phyloP scores from a whole-genome alignment of 2,888 invertebrate species.

The Apamea crenata region DNA sequence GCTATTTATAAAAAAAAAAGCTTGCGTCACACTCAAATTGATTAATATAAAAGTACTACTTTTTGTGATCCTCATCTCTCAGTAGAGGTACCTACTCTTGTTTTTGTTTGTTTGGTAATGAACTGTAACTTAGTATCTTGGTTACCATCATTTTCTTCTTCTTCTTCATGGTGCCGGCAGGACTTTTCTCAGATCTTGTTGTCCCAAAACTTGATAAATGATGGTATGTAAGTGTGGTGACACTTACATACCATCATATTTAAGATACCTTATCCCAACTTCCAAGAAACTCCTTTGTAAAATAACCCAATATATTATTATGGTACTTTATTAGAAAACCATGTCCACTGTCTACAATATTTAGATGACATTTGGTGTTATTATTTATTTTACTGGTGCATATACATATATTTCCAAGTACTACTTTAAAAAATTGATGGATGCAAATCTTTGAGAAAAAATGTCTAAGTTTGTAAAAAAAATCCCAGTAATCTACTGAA shows the following conservation, averaged over 20 bases:
- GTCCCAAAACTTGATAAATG: too few species aligned
- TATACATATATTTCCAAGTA: background rate
- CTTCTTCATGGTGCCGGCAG: background rate
- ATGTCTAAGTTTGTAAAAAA: background rate
- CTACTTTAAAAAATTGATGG: background rate
- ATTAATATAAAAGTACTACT: background rate
- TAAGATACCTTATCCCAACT: background rate
- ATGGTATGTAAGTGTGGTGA: too few species aligned
- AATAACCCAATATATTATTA: background rate
- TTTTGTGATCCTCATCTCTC: background rate
- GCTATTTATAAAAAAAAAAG: background rate
- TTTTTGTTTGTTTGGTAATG: background rate
- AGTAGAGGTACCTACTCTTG: background rate
- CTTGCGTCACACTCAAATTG: background rate
- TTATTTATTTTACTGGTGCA: background rate
- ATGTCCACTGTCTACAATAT: background rate
- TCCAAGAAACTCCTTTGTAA: background rate
- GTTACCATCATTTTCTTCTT: background rate
- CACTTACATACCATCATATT: background rate
- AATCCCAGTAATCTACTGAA: background rate
- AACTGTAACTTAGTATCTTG: background rate
- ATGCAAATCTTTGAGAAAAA: too few species aligned
- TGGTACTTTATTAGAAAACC: background rate
- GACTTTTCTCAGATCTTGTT: background rate
- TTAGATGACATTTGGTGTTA: background rate